A percentile compares a stretch with the other conserved stretches of the same genome.
phyloP scores from a whole-genome alignment of 2,888 invertebrate species.

The Rhagonycha fulva region DNA sequence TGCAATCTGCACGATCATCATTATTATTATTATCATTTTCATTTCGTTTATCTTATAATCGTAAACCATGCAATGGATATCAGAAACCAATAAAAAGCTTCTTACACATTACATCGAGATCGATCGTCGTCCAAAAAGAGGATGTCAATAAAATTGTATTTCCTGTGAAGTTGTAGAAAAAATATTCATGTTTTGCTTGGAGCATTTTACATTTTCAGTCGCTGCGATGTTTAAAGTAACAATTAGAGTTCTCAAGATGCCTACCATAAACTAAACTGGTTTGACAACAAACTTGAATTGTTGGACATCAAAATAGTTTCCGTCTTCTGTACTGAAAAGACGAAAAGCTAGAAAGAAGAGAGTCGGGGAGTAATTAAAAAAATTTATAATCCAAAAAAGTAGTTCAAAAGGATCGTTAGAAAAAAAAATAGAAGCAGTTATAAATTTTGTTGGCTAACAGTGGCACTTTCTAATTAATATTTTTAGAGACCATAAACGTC shows the following conservation, averaged over 20 bases:
- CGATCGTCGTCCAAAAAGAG: background rate
- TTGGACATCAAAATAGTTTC: slow-evolving; percentile 3
- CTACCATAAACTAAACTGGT: slow-evolving; percentile 19
- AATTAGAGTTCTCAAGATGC: slow-evolving; percentile 21
- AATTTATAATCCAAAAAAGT: background rate
- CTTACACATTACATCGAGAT: background rate
- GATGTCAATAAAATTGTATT: background rate
- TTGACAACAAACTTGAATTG: slow-evolving; percentile 8
- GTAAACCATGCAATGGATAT: background rate
- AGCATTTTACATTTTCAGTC: background rate
- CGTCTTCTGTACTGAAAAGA: background rate
- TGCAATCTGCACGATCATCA: slow-evolving; percentile 22
- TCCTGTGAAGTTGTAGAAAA: background rate
- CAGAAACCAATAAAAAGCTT: background rate
- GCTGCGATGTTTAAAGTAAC: slow-evolving; percentile 8
- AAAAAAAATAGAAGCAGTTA: background rate
- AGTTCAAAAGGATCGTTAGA: background rate
- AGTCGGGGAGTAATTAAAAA: background rate
- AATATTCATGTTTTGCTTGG: background rate
- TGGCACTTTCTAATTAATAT: background rate
- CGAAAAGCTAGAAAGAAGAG: background rate
- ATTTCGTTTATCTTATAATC: background rate
- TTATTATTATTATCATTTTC: slow-evolving; percentile 5
- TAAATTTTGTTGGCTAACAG: background rate
- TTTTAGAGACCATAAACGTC: background rate